Base-by-base conservation (phyloP, 2,888 invertebrate species). In the Bembecia ichneumoniformis region DNA sequence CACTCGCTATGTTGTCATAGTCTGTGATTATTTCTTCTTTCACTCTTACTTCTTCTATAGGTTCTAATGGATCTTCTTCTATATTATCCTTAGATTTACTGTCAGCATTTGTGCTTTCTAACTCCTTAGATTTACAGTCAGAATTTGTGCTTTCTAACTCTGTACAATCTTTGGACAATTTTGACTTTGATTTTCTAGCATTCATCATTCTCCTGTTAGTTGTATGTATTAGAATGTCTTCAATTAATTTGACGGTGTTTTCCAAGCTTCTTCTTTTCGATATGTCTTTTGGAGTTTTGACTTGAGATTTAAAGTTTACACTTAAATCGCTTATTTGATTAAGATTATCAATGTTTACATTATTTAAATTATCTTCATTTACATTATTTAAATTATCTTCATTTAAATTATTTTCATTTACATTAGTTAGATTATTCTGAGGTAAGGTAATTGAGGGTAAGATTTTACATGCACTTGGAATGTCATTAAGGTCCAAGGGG, bases 201-300 rank as follows among this genome's bases (percentile, higher is more conserved):
- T 28, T 28, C 28, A 28, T 28, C 28, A 28, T 28, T 28, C 28
- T 28, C 28, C 28, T 28, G 28, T 28, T 28, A 0, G 68, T 62
- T 3, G 66, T 67, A 43, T 70, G 71, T 13, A 70, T 74, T 34
- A 81, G 58, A 15, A 82, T 77, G 47, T 78, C 73, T 56, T 82
- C 82, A 49, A 82, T 81, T 49, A 82, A 56, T 55, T 71, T 75
- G 0, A 82, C 78, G 0, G 82, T 82, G 35, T 80, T 77, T 54
- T 81, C 82, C 28, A 82, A 63, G 50, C 80, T 81, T 60, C 75
- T 68, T 11, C 79, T 61, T 50, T 75, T 66, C 1, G 64, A 67
- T 35, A 66, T 62, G n/a, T 68, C 67, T 0, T 66, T 48, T 28
- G 58, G 52, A 3, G 61, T 35, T 43, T 51, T 59, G 43, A 66